Evolutionary conservation across 2,888 invertebrate genomes (phyloP), one percentile per base, ranked within the genome.

Genomic region (Amphipoea oculea): DNA sequence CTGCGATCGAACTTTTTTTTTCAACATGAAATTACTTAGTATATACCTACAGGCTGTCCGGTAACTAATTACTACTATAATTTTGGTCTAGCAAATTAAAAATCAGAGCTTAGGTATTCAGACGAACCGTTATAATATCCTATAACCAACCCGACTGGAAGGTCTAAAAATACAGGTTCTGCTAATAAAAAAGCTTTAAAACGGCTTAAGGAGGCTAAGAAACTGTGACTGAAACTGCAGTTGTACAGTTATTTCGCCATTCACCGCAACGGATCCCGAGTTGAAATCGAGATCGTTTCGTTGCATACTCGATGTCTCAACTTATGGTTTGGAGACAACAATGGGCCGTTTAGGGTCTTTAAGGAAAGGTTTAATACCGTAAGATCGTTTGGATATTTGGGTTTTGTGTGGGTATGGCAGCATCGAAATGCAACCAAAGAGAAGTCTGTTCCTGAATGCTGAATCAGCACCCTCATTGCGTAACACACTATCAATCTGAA

Each of bases 181-280:
- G 20, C 51, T 36, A 67, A 68, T 84, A 85, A 85, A 84, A 83
- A 84, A 54, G 73, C 71, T 40, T 71, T 84, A 72, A 85, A 85
- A 72, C 17, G 40, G 23, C 73, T 48, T 78, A 81, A 71, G 54
- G 78, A 72, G 82, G 85, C 42, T 81, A 81, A 77, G 71, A 78
- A 81, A 82, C 81, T 71, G 85, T 77, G 67, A 36, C 77, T 73
- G 76, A 63, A 70, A 57, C 65, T 81, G 85, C 77, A 81, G 36
- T 69, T 84, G 48, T 74, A 85, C 84, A 81, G 82, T 84, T 84
- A 84, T 65, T n/a, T 73, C 9, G 11, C 45, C 54, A 48, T 29
- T 74, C 73, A 73, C 71, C 62, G 69, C 69, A 81, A 66, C 74
- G 54, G 74, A 65, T 72, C 51, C 67, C 48, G 63, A n/a, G 57